A percentile compares a stretch with the other conserved stretches of the same genome.
Conservation (phyloP, 2,113 vertebrate species). For the Hoplias malabaricus region DNA sequence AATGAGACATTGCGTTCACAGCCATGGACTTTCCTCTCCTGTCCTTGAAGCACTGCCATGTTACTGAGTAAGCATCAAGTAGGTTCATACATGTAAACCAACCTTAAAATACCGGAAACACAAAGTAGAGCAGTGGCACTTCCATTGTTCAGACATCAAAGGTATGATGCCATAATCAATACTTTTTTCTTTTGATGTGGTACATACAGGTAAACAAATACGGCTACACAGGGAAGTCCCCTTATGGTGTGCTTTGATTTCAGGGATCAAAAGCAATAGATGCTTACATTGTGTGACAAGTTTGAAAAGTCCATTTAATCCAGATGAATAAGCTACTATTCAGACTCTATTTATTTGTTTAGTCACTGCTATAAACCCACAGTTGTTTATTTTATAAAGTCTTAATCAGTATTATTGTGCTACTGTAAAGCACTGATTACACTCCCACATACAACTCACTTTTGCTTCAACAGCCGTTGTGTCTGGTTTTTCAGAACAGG, state of each 20-base stretch:
- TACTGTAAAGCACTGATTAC: neutral
- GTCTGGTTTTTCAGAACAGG: neutral
- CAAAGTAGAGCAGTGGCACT: neutral
- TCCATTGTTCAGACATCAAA: conserved; percentile 3
- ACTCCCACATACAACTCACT: neutral
- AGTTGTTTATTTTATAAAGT: neutral
- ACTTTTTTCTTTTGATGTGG: neutral
- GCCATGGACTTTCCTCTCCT: too few species aligned
- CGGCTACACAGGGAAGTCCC: conserved; percentile 2
- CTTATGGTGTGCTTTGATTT: neutral
- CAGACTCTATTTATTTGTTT: neutral
- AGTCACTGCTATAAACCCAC: neutral
- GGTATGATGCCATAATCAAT: neutral
- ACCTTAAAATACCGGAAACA: too few species aligned
- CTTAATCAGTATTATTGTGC: neutral
- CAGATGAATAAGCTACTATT: neutral
- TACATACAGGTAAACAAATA: neutral
- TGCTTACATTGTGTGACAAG: neutral
- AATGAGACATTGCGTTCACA: too few species aligned
- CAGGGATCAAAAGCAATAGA: neutral
- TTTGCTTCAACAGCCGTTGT: neutral
- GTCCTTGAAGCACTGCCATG: too few species aligned
- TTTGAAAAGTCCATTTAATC: neutral
- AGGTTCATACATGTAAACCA: too few species aligned
- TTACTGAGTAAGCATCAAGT: too few species aligned